phyloP scores from a whole-genome alignment of 64 coral and sea anemone genomes.

The Dendronephthya gigantea region DNA sequence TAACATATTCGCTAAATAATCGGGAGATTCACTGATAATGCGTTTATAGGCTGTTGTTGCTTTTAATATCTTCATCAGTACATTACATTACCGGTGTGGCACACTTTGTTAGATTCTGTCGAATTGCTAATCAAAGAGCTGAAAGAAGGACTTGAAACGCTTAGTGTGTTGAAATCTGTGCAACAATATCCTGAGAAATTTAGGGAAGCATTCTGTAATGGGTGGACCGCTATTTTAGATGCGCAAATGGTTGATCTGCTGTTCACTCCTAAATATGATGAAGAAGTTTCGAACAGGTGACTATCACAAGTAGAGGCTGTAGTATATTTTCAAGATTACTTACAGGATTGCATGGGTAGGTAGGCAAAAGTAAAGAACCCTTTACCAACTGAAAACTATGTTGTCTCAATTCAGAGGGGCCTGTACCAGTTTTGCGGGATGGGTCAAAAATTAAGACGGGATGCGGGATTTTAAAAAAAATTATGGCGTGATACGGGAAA shows the following conservation, averaged over 20 bases:
- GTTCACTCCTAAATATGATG: constrained; percentile 12
- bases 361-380: too few relatives aligned
- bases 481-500: too few relatives aligned
- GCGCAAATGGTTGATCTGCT: constrained; percentile 19
- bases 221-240: background rate
- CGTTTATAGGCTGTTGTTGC: too few relatives aligned
- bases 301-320: constrained; percentile 18
- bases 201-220: constrained; percentile 14
- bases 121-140: constrained; percentile 22
- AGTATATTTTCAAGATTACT: constrained; percentile 36
- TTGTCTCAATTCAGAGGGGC: too few relatives aligned
- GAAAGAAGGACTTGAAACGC: constrained; percentile 23
- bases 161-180: constrained; percentile 16
- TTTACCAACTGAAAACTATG: too few relatives aligned
- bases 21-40: too few relatives aligned
- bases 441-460: too few relatives aligned
- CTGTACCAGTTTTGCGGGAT: too few relatives aligned
- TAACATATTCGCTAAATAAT: too few relatives aligned
- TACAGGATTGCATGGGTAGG: constrained; percentile 50
- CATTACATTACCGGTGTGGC: too few relatives aligned
- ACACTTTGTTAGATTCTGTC: constrained; percentile 25
- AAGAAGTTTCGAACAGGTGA: constrained; percentile 41
- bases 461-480: too few relatives aligned
- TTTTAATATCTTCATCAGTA: too few relatives aligned
- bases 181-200: constrained; percentile 13